A percentile compares a stretch with the other conserved stretches of the same genome.
These are phyloP conservation scores for Erebia aethiops DNA, from an alignment of 2,888 invertebrate genomes.

Conservation along the genomic window DNA sequence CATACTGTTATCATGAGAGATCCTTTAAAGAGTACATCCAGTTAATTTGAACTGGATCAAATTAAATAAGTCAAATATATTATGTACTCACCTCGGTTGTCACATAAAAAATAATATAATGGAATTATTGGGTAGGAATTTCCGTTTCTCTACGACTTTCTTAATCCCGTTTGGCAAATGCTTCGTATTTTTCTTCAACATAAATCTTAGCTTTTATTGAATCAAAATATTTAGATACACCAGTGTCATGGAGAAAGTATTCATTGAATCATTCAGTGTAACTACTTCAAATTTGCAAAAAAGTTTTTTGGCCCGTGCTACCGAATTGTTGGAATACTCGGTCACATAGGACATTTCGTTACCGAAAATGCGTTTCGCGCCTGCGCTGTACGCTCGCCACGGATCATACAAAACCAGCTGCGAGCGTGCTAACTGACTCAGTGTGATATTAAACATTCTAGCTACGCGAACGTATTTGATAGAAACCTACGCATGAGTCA, in stretches of 20 bases:
- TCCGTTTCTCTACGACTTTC: constrained; percentile 25
- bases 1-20: too few relatives aligned
- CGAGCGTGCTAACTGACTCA: constrained; percentile 74
- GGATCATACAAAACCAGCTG: constrained; percentile 77
- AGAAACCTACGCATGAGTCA: constrained; percentile 70
- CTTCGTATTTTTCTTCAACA: constrained; percentile 15
- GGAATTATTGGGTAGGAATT: constrained; percentile 21
- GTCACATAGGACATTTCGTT: constrained; percentile 58
- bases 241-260: constrained; percentile 64
- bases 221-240: constrained; percentile 43
- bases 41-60: too few relatives aligned
- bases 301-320: constrained; percentile 63
- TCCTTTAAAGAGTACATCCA: too few relatives aligned
- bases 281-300: constrained; percentile 47
- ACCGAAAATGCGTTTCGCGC: constrained; percentile 57
- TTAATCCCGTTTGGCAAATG: constrained; percentile 27
- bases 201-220: constrained; percentile 19
- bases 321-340: constrained; percentile 70
- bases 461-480: constrained; percentile 68
- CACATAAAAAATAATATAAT: background rate
- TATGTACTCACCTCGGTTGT: background rate
- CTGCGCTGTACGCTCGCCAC: constrained; percentile 67
- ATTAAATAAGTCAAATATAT: too few relatives aligned
- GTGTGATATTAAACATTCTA: constrained; percentile 80
- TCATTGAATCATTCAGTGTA: constrained; percentile 69